Evolutionary conservation across 2,113 vertebrate genomes (phyloP).

Genomic region (Rhinolophus sinicus): DNA sequence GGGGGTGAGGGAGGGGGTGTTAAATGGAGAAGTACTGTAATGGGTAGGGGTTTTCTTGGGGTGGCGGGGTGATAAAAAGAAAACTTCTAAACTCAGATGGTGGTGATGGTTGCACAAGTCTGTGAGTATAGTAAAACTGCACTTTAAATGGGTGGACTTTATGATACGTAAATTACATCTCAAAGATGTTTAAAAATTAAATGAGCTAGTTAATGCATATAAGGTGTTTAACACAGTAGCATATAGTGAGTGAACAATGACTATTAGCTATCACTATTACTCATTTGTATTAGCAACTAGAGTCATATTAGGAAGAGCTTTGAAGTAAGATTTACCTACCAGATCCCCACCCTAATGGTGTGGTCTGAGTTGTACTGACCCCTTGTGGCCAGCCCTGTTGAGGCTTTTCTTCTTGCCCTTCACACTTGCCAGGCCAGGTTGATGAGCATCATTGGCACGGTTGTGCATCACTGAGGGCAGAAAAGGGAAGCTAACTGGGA

Average conservation of each 20-base stretch:
- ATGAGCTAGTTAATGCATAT: not conserved
- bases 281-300: not conserved
- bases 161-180: not conserved
- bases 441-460: not conserved
- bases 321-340: not conserved
- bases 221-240: not conserved
- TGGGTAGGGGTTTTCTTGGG: not conserved
- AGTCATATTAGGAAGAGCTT: not conserved
- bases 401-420: not conserved
- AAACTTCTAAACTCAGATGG: not conserved
- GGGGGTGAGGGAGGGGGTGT: too few species aligned
- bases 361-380: not conserved
- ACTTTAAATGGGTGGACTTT: not conserved
- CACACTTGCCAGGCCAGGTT: not conserved
- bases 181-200: slow-evolving; percentile 25
- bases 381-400: not conserved
- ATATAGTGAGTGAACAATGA: not conserved
- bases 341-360: rapidly evolving
- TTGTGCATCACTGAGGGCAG: not conserved
- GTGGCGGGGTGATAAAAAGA: not conserved
- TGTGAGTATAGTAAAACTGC: not conserved
- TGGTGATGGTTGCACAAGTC: not conserved
- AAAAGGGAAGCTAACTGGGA: not conserved
- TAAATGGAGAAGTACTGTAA: not conserved
- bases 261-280: not conserved